phyloP scores from a whole-genome alignment of 2,888 invertebrate genomes.

The Thalpophila matura region DNA sequence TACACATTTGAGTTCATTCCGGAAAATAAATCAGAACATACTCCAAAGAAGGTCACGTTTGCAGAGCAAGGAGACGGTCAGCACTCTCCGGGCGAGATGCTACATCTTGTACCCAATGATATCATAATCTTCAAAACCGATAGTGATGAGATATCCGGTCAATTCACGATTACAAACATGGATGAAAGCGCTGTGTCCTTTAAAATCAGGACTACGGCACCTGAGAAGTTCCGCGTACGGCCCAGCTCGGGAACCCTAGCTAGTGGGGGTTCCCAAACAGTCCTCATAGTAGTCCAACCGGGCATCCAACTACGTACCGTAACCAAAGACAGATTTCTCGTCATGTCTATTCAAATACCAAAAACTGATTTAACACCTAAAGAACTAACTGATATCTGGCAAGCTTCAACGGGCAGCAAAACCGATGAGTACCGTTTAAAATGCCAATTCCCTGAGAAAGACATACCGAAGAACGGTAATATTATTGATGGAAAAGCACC shows the following conservation, averaged over 20 bases:
- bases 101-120: constrained; percentile 92
- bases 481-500: constrained; percentile 70
- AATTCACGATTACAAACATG: constrained; percentile 93
- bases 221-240: constrained; percentile 98
- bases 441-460: constrained; percentile 91
- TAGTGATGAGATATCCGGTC: constrained; percentile 93
- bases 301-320: constrained; percentile 93
- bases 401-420: constrained; percentile 90
- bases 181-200: constrained; percentile 88
- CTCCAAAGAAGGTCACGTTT: constrained; percentile 87
- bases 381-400: constrained; percentile 94
- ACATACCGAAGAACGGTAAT: constrained; percentile 78
- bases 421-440: constrained; percentile 94
- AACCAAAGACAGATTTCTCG: constrained; percentile 96
- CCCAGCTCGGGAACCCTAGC: constrained; percentile 95
- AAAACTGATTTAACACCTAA: constrained; percentile 89
- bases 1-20: constrained; percentile 94
- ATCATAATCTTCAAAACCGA: constrained; percentile 93
- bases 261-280: constrained; percentile 91
- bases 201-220: constrained; percentile 98
- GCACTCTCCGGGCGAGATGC: constrained; percentile 89
- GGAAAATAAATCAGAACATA: constrained; percentile 87
- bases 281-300: constrained; percentile 94
- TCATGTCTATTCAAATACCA: constrained; percentile 94
- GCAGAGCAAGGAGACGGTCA: constrained; percentile 80